Evolutionary conservation across 2,113 vertebrate genomes (phyloP), one percentile per base, ranked within the genome.

Genomic region (Cettia cetti): DNA sequence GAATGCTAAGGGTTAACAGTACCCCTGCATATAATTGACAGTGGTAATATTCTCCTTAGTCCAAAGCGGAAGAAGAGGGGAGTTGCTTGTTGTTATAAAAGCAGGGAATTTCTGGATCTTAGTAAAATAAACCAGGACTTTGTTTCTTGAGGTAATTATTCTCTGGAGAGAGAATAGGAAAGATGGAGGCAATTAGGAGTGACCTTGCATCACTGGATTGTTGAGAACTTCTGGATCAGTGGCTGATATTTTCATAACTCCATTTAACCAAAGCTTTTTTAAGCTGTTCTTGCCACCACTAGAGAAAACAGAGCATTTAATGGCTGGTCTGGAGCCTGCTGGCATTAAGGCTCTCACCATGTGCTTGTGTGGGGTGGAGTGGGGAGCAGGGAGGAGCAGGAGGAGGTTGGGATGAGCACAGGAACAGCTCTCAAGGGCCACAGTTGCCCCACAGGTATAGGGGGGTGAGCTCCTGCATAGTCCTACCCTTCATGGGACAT

Each of bases 81-180:
- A 97, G 96, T 96, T 93, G 94, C 93, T 94, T 97, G 87, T 97
- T 97, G 94, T 97, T 97, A 60, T 94, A 82, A 94, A 97, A 97
- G 96, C 81, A 40, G 95, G 78, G 92, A 98, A 97, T 97, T 98
- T 98, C 95, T 98, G 96, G 91, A 98, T 98, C 96, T 97, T 95
- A 96, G 97, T 98, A 98, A 98, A 98, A 98, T 97, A 98, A 98
- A 98, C 97, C 96, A 98, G 96, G 95, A 96, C 97, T 97, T 97
- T 97, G 95, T 98, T 98, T 97, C 97, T 97, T 97, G 97, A 97
- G 97, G 93, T 98, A 98, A 98, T 98, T 98, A 97, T 97, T 96
- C 97, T 97, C 97, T 97, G 89, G 97, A 97, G 97, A 96, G 96
- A 93, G 94, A 95, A 97, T 94, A 97, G 95, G 97, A 97, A 98